phyloP scores from a whole-genome alignment of 2,888 invertebrate species.

The Cephus rjabovi region DNA sequence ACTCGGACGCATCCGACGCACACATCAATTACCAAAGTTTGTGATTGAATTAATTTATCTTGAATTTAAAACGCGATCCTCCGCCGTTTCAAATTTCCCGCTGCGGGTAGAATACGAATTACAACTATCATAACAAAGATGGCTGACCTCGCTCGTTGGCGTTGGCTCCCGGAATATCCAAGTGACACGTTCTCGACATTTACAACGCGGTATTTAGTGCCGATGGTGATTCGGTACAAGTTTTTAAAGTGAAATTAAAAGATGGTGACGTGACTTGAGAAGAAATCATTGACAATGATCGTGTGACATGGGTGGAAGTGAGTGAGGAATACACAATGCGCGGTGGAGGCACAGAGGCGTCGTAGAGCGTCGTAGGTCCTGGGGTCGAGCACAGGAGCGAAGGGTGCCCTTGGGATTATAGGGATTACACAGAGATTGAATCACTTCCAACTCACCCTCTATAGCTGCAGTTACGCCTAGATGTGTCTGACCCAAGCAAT shows the following conservation, averaged over 20 bases:
- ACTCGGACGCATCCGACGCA: not conserved
- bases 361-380: conserved; percentile 12
- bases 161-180: not conserved
- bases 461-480: conserved; percentile 35
- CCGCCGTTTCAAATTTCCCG: not conserved
- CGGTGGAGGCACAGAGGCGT: not conserved
- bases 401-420: conserved; percentile 54
- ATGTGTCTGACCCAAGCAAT: conserved; percentile 44
- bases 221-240: not conserved
- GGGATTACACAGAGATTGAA: conserved; percentile 59
- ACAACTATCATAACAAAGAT: not conserved
- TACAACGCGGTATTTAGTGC: too few relatives aligned
- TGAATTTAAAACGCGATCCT: not conserved
- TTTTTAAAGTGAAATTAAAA: not conserved
- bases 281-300: conserved; percentile 33
- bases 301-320: conserved; percentile 9
- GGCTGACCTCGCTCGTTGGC: not conserved
- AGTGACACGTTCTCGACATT: not conserved
- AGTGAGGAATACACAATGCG: not conserved
- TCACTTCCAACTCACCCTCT: conserved; percentile 52
- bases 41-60: not conserved
- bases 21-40: not conserved
- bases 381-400: conserved; percentile 27
- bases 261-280: not conserved
- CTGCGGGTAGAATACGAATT: not conserved